These are phyloP conservation scores for Megalurothrips usitatus DNA, from an alignment of 2,888 invertebrate genomes.

Conservation along the genomic window DNA sequence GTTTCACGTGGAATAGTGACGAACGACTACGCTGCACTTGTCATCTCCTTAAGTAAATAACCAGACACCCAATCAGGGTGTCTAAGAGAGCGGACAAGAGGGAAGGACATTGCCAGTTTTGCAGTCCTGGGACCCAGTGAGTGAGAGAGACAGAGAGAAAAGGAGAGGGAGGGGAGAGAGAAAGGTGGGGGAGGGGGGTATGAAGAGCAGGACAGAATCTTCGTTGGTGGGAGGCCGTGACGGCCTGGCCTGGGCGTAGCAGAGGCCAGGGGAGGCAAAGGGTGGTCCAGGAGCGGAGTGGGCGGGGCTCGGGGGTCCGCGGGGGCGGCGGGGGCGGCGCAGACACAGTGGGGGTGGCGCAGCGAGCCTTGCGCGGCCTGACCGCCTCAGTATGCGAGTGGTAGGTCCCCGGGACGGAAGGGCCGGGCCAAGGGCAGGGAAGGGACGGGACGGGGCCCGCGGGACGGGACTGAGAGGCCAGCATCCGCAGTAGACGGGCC, in stretches of 20 bases:
- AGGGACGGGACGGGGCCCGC: neutral
- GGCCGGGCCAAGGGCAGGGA: conserved; percentile 2
- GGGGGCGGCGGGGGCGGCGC: neutral
- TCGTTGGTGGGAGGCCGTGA: too few relatives aligned
- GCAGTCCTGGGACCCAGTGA: too few relatives aligned
- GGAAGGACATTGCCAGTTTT: too few relatives aligned
- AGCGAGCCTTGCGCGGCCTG: conserved; percentile 14
- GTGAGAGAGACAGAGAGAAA: too few relatives aligned
- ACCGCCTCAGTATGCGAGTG: conserved; percentile 12
- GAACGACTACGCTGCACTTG: too few relatives aligned
- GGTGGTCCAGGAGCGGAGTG: neutral
- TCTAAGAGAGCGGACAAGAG: too few relatives aligned
- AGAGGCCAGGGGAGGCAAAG: neutral
- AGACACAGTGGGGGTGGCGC: neutral
- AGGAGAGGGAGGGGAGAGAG: too few relatives aligned
- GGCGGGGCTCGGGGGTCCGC: neutral
- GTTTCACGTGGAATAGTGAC: too few relatives aligned
- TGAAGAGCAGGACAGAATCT: too few relatives aligned
- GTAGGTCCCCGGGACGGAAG: conserved; percentile 10
- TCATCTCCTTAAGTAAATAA: too few relatives aligned
- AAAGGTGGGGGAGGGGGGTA: too few relatives aligned
- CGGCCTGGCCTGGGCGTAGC: neutral
- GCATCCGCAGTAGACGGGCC: neutral
- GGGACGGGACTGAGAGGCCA: neutral
- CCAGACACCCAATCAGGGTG: too few relatives aligned